Evolutionary conservation across 1,140 invertebrate genomes (phyloP).

Genomic region (Atta cephalotes): DNA sequence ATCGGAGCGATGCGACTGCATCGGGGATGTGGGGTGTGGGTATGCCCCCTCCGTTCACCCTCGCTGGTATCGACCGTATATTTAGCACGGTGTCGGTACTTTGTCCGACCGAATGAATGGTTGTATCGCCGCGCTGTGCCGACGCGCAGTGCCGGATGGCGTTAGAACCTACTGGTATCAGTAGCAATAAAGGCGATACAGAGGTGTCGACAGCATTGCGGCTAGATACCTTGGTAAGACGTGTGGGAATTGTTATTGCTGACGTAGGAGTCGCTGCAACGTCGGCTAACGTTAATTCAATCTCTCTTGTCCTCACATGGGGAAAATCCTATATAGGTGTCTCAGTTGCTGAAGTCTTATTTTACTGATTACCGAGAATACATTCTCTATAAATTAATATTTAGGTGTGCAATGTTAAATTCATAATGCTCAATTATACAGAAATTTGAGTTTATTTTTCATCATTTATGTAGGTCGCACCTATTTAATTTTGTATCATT

Average conservation of each 20-base stretch:
- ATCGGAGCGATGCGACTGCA: constrained; percentile 16
- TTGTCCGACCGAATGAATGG: constrained; percentile 80
- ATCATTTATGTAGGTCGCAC: too few species aligned
- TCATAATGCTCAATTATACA: too few species aligned
- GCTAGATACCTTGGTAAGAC: constrained; percentile 37
- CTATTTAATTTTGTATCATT: too few species aligned
- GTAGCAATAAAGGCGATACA: constrained; percentile 73
- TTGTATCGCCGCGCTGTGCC: constrained; percentile 58
- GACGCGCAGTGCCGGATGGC: constrained; percentile 58
- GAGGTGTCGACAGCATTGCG: constrained; percentile 59
- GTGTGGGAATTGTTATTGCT: constrained; percentile 67
- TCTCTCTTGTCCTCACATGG: constrained; percentile 19
- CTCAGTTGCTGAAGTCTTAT: constrained; percentile 27
- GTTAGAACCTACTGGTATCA: constrained; percentile 66
- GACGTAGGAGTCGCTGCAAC: constrained; percentile 2
- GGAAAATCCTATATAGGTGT: constrained; percentile 5
- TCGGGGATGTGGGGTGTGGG: constrained; percentile 5
- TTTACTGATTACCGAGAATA: constrained; percentile 16
- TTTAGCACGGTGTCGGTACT: constrained; percentile 81
- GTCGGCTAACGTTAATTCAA: constrained; percentile 9
- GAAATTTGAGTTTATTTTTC: too few species aligned
- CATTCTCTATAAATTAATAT: not conserved
- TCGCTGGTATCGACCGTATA: constrained; percentile 77
- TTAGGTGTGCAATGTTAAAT: too few species aligned
- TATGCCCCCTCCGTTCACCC: constrained; percentile 18